Evolutionary conservation across 2,888 invertebrate species (phyloP), one percentile per base, ranked within the genome.

Genomic region (Amphipoea oculea): DNA sequence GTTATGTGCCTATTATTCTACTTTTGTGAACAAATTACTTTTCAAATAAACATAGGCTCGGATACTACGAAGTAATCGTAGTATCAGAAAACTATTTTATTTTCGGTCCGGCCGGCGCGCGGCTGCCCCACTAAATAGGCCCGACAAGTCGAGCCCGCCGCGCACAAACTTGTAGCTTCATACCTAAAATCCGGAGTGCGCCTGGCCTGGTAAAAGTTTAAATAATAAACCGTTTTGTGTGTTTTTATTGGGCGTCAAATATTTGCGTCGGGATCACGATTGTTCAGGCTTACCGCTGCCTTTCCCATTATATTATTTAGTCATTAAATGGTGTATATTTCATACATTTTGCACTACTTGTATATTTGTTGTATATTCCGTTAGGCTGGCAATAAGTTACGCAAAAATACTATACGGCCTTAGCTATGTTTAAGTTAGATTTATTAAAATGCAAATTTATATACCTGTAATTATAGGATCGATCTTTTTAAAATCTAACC

Each of bases 401-500:
- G 79, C 70, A 63, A 71, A 40, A 54, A 72, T 73, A 48, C 42
- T 78, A 78, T 40, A 62, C 60, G 60, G 72, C 68, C 63, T 83
- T 71, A 54, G 20, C 54, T 74, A 80, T 69, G 48, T 69, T 73
- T 80, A 81, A 78, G 60, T 71, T 74, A 84, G 85, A 57, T 77
- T 78, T 74, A 69, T 78, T 78, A 67, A 71, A 80, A 82, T 74
- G 75, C 65, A 79, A 74, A 82, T 57, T 65, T 77, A 75, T 81
- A 69, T 78, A 60, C 60, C 42, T 82, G 71, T 86, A 78, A 78
- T 69, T 76, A 48, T 82, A 82, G 17, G 48, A 69, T 65, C 48
- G 69, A 78, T 79, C 78, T 82, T 84, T 78, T 78, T 77, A 72
- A 83, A 81, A 81, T 82, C 79, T 89, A 91, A 88, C 95, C 95